Percentiles rank a stretch among this genome's conserved stretches.
Evolutionary conservation across 2,888 invertebrate species (phyloP).

Genomic region (Drosophila fungiperda): DNA sequence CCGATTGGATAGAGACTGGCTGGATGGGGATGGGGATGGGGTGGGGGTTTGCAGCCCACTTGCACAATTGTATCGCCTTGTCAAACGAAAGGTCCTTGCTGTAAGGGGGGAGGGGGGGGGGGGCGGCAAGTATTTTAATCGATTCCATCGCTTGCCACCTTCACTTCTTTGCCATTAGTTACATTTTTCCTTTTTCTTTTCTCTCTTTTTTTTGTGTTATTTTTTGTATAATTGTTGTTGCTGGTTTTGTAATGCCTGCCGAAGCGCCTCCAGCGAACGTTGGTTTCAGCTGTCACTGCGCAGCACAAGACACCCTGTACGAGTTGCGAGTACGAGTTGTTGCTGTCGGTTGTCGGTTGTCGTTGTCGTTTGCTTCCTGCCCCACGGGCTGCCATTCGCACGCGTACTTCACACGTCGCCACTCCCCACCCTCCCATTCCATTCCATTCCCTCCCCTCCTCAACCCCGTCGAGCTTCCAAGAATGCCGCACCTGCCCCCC

Average conservation of each 20-base stretch:
- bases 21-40: not conserved
- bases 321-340: conserved; percentile 31
- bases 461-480: not conserved
- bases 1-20: conserved; percentile 2
- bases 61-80: conserved; percentile 66
- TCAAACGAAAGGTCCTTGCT: conserved; percentile 56
- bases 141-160: conserved; percentile 57
- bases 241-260: conserved; percentile 1
- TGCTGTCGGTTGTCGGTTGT: conserved; percentile 26
- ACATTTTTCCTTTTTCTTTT: conserved; percentile 29
- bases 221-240: not conserved
- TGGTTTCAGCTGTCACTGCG: conserved; percentile 51
- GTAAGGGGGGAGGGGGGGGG: conserved; percentile 8
- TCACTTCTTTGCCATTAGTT: conserved; percentile 65
- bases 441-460: not conserved
- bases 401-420: conserved; percentile 72
- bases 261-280: conserved; percentile 28
- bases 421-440: not conserved
- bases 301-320: conserved; percentile 60
- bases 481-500: conserved; percentile 1
- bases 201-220: conserved; percentile 6
- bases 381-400: conserved; percentile 73
- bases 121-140: conserved; percentile 57
- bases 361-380: conserved; percentile 41
- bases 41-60: conserved; percentile 14